Conservation (phyloP, 2,797 vertebrate genomes). For the Clarias fuscus region DNA sequence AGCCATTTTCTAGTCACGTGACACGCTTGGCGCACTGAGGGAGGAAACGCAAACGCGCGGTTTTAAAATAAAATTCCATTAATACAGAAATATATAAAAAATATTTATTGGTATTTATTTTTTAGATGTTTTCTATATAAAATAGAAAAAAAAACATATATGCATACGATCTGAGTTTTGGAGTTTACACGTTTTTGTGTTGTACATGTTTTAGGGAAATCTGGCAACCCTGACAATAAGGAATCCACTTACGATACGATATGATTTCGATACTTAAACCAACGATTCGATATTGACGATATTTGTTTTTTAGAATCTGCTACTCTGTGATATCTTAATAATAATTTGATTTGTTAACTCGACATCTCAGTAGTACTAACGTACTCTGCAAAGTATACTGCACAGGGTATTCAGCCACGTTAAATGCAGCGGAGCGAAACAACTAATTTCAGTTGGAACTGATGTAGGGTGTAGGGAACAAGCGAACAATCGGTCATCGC, state of each 20-base stretch:
- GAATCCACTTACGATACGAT: background rate
- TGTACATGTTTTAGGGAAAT: background rate
- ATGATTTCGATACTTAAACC: background rate
- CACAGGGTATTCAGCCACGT: too few species aligned
- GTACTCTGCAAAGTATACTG: too few species aligned
- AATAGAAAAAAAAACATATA: too few species aligned
- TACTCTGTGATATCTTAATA: background rate
- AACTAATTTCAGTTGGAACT: too few species aligned
- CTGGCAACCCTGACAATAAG: slow-evolving; percentile 1
- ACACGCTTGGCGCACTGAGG: background rate
- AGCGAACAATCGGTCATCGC: too few species aligned
- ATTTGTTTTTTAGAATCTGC: background rate
- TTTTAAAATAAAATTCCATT: background rate
- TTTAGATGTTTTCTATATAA: background rate
- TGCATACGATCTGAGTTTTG: background rate
- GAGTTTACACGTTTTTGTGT: background rate
- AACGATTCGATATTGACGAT: background rate
- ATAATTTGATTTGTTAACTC: too few species aligned
- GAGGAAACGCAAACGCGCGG: background rate
- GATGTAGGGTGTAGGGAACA: too few species aligned
- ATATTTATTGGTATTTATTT: background rate
- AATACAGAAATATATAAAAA: background rate
- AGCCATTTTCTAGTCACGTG: slow-evolving; percentile 51
- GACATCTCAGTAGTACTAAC: too few species aligned
- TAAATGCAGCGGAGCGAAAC: too few species aligned